Percentiles rank a stretch among this genome's conserved stretches.
Evolutionary conservation across 1,140 invertebrate genomes (phyloP).

Genomic region (Teleogryllus occipitalis): DNA sequence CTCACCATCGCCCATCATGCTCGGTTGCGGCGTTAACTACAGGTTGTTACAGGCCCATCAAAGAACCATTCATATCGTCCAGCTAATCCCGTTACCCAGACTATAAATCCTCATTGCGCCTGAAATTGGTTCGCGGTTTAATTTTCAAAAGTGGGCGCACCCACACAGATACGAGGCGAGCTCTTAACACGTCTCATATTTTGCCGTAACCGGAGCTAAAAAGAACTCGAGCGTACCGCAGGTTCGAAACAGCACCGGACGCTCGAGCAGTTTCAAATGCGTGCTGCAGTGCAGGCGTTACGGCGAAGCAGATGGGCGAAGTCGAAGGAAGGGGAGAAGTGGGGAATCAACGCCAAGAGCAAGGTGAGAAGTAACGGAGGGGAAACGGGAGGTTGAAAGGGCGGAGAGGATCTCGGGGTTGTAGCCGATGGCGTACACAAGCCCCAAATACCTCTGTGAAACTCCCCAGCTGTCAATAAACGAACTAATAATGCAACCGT

Average conservation of each 20-base stretch:
- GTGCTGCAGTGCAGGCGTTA: background rate
- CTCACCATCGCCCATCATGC: no score
- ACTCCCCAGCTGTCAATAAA: background rate
- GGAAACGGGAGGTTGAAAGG: background rate
- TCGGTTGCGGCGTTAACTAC: background rate
- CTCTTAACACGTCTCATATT: background rate
- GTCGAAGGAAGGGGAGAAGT: background rate
- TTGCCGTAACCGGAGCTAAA: background rate
- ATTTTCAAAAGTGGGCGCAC: background rate
- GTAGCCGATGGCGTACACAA: background rate
- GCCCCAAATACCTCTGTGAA: background rate
- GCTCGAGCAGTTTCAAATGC: no score
- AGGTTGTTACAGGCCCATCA: background rate
- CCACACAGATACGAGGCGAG: background rate
- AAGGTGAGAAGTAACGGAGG: background rate
- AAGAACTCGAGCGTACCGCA: background rate
- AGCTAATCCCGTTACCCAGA: background rate
- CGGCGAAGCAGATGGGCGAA: background rate
- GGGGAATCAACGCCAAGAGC: background rate
- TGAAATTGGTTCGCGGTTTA: constrained; percentile 1
- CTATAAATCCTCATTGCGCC: background rate
- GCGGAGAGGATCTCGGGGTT: background rate
- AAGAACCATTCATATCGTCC: background rate
- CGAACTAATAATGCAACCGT: background rate
- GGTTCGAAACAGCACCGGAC: background rate